Evolutionary conservation across 2,888 invertebrate species (phyloP), one percentile per base, ranked within the genome.

Genomic region (Coremacera marginata): DNA sequence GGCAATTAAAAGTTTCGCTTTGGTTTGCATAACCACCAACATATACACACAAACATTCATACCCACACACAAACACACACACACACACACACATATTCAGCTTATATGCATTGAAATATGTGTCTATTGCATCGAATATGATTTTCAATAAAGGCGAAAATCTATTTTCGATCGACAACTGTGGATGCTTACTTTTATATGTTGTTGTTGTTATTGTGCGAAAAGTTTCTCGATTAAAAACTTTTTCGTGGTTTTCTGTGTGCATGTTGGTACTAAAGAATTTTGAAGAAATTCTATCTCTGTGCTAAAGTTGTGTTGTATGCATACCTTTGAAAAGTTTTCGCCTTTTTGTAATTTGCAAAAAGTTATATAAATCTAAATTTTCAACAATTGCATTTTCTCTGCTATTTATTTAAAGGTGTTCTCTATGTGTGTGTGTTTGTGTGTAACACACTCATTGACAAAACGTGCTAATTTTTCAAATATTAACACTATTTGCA

Each of bases 1-100:
- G 77, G 72, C 57, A 77, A 77, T 77, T 77, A 77, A 77, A 77
- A 72, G 71, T 77, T 74, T 73, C 60, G 31, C 77, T 57, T 52
- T 44, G 60, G 49, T n/a, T 55, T 74, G 63, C 49, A 60, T 65
- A 72, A 34, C 44, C n/a, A 67, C 72, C 31, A 25, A 44, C 31
- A 31, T 5, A 31, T 9, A 67, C 52, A 31, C 19, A 70, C 65
- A 63, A 11, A 34, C 19, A 70, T 9, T 1, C 52, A 57, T n/a
- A 51, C 14, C 8, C 5, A 49, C 27, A 63, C 44, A 71, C 19
- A 37, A 3, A 57, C n/a, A 11, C 37, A 37, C 3, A 51, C 44
- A 71, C 11, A 37, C 14, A 57, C n/a, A 19, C 37, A 22, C 2
- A 1, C 16, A 27, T 9, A 14, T n/a, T 34, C 27, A 63, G 25